Evolutionary conservation across 1,140 invertebrate species (phyloP).

Genomic region (Panonychus citri): DNA sequence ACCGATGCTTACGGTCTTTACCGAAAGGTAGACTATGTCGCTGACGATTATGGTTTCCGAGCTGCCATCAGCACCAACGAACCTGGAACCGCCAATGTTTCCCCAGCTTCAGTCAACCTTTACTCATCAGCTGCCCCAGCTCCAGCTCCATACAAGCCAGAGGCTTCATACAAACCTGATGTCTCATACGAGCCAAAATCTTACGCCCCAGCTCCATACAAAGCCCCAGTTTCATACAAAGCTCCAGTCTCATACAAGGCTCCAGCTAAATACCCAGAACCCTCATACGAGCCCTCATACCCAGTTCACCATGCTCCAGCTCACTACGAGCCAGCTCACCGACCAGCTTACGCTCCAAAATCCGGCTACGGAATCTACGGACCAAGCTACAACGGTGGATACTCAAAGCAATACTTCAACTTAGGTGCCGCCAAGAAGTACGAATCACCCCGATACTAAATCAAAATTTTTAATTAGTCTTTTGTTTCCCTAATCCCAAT

Average conservation of each 20-base stretch:
- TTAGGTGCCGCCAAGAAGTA: no score
- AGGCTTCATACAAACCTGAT: slow-evolving; percentile 12
- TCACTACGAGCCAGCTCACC: no score
- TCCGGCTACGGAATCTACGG: no score
- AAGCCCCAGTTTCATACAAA: slow-evolving; percentile 1
- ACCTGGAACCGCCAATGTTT: slow-evolving; percentile 15
- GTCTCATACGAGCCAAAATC: slow-evolving; percentile 4
- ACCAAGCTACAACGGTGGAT: no score
- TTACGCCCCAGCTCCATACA: not conserved
- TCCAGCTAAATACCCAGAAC: not conserved
- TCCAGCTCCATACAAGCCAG: slow-evolving; percentile 7
- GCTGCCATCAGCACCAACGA: slow-evolving; percentile 17
- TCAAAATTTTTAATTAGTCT: no score
- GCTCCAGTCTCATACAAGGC: not conserved
- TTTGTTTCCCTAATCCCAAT: no score
- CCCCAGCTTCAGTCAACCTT: slow-evolving; percentile 10
- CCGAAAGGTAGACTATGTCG: slow-evolving; percentile 18
- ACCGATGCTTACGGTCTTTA: slow-evolving; percentile 16
- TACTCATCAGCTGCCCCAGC: not conserved
- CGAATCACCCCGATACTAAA: no score
- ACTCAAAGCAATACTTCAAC: no score
- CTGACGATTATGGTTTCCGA: slow-evolving; percentile 11
- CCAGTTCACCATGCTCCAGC: no score
- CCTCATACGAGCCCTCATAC: not conserved
- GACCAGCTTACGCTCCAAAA: no score